Conservation (phyloP, 2,797 vertebrate genomes). For the Girardinus metallicus region DNA sequence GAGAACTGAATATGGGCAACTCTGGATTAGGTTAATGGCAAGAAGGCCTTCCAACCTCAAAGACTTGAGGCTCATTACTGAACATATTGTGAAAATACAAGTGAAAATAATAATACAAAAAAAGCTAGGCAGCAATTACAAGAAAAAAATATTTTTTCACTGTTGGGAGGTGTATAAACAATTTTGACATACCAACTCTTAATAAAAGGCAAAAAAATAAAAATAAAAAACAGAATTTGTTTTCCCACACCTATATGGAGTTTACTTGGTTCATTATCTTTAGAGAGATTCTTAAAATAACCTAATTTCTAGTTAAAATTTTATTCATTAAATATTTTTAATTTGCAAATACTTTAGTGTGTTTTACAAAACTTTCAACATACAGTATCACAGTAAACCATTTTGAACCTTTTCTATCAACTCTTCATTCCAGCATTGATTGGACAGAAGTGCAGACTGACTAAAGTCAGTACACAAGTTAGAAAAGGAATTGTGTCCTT, state of each 20-base stretch:
- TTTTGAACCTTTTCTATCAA: not conserved
- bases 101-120: not conserved
- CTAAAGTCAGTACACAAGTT: slow-evolving; percentile 15
- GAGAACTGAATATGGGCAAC: too few species aligned
- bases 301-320: not conserved
- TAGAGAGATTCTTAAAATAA: not conserved
- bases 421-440: not conserved
- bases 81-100: not conserved
- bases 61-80: not conserved
- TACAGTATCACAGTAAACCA: not conserved
- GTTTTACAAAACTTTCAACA: not conserved
- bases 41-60: not conserved
- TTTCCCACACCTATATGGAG: not conserved
- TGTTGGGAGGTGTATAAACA: not conserved
- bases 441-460: slow-evolving; percentile 13
- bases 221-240: too few species aligned
- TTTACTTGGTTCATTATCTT: not conserved
- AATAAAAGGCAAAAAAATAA: not conserved
- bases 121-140: not conserved
- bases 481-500: slow-evolving; percentile 43
- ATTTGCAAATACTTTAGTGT: not conserved
- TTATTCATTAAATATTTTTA: not conserved
- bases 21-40: not conserved
- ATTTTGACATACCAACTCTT: not conserved
- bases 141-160: not conserved